phyloP scores from a whole-genome alignment of 2,888 invertebrate genomes.

The Dasysyrphus albostriatus region DNA sequence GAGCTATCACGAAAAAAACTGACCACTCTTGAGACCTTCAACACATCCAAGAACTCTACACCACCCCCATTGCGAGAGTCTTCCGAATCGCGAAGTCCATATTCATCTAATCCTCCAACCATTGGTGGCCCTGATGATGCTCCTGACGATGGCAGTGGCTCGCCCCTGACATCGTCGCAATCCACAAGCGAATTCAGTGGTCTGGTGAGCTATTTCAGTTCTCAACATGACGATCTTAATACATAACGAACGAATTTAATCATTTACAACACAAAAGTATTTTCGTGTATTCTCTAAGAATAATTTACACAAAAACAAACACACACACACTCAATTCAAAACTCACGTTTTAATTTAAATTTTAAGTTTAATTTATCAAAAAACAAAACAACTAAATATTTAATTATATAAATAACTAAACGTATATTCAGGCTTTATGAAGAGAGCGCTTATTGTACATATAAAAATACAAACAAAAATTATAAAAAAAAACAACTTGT shows the following conservation, averaged over 20 bases:
- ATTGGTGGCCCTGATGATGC: slow-evolving; percentile 73
- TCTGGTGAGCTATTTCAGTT: slow-evolving; percentile 95
- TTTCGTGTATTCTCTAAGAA: slow-evolving; percentile 60
- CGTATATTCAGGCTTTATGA: slow-evolving; percentile 38
- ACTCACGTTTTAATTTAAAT: slow-evolving; percentile 40
- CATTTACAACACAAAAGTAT: slow-evolving; percentile 74
- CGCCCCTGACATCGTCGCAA: slow-evolving; percentile 78
- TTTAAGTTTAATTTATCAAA: slow-evolving; percentile 66
- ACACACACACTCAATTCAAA: slow-evolving; percentile 44
- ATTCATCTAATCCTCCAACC: slow-evolving; percentile 72
- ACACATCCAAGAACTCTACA: slow-evolving; percentile 76
- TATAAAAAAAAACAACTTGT: slow-evolving; percentile 25
- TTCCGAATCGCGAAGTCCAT: slow-evolving; percentile 79
- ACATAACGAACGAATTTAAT: slow-evolving; percentile 85
- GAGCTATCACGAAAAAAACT: slow-evolving; percentile 80
- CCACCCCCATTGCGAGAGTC: slow-evolving; percentile 78
- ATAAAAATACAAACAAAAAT: slow-evolving; percentile 25
- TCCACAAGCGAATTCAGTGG: slow-evolving; percentile 92
- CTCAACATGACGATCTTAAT: slow-evolving; percentile 95
- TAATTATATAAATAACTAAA: slow-evolving; percentile 12
- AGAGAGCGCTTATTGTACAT: slow-evolving; percentile 56
- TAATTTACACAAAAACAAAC: slow-evolving; percentile 40
- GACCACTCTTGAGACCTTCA: slow-evolving; percentile 82
- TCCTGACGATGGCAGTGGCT: slow-evolving; percentile 68
- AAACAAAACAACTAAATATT: slow-evolving; percentile 8